A percentile compares a stretch with the other conserved stretches of the same genome.
phyloP scores from a whole-genome alignment of 1,140 invertebrate genomes.

The Aphelinus certus region DNA sequence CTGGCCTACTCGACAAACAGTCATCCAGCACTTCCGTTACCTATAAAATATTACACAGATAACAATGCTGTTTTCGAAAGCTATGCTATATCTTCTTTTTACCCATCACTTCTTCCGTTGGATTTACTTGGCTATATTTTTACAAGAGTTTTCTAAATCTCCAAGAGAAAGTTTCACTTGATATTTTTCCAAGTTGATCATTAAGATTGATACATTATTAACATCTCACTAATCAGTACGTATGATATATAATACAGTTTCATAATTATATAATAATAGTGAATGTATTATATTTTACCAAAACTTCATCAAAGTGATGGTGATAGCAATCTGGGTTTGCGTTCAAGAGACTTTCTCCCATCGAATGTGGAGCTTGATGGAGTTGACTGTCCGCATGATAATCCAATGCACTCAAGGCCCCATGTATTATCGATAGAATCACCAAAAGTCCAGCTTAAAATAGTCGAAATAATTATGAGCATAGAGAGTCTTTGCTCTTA shows the following conservation, averaged over 20 bases:
- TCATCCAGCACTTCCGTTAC: constrained; percentile 57
- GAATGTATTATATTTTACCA: constrained; percentile 45
- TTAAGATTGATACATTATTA: no score
- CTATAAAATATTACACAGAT: constrained; percentile 37
- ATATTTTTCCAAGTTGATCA: no score
- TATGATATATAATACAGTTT: no score
- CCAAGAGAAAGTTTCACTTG: no score
- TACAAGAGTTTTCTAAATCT: no score
- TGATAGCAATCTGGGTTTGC: constrained; percentile 50
- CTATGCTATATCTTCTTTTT: no score
- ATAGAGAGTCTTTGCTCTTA: no score
- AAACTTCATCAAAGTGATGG: constrained; percentile 57
- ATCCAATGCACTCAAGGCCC: constrained; percentile 49
- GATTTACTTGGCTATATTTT: no score
- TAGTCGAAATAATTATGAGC: not conserved
- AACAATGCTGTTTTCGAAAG: not conserved
- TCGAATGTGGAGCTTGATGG: constrained; percentile 44
- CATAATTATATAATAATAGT: not conserved
- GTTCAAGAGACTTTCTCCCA: constrained; percentile 54
- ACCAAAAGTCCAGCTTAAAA: constrained; percentile 56
- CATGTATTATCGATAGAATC: constrained; percentile 55
- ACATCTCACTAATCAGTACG: no score
- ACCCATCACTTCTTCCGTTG: no score
- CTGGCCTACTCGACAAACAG: constrained; percentile 48
- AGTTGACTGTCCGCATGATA: constrained; percentile 41